phyloP scores from a whole-genome alignment of 92 coral and sea anemone genomes.

The Paramuricea clavata region DNA sequence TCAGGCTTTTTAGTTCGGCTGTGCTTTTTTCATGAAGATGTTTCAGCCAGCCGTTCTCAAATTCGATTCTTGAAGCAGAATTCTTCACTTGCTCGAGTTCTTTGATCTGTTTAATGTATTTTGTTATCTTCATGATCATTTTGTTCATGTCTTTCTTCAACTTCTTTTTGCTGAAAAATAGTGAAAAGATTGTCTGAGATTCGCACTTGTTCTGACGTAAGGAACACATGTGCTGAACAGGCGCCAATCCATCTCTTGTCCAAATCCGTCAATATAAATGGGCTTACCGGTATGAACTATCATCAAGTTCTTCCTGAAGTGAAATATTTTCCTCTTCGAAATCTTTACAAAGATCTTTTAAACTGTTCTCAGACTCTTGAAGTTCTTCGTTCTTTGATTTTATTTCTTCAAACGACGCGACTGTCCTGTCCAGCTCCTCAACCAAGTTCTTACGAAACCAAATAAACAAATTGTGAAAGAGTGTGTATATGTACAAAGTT shows the following conservation, averaged over 20 bases:
- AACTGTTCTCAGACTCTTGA: constrained; percentile 5
- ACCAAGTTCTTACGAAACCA: constrained; percentile 23
- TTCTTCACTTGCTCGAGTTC: constrained; percentile 25
- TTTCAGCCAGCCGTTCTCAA: constrained; percentile 34
- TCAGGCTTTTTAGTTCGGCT: constrained; percentile 4
- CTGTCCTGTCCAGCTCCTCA: constrained; percentile 13
- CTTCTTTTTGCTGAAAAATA: constrained; percentile 2
- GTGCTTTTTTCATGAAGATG: constrained; percentile 27
- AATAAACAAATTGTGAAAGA: not conserved
- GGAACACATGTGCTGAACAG: no score
- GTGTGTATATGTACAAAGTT: no score
- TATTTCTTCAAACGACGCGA: constrained; percentile 15
- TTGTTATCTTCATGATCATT: constrained; percentile 46
- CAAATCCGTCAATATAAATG: no score
- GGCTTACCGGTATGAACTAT: not conserved
- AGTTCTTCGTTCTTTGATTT: constrained; percentile 37
- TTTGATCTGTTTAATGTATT: constrained; percentile 31
- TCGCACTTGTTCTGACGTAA: no score
- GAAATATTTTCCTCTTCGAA: constrained; percentile 18
- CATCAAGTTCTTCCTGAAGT: constrained; percentile 33
- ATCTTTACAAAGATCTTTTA: constrained; percentile 3
- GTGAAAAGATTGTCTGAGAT: no score
- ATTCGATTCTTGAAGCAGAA: constrained; percentile 22
- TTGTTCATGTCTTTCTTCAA: constrained; percentile 44
- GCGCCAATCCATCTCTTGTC: no score